Conservation (phyloP, 2,888 invertebrate genomes). For the Serripes groenlandicus region DNA sequence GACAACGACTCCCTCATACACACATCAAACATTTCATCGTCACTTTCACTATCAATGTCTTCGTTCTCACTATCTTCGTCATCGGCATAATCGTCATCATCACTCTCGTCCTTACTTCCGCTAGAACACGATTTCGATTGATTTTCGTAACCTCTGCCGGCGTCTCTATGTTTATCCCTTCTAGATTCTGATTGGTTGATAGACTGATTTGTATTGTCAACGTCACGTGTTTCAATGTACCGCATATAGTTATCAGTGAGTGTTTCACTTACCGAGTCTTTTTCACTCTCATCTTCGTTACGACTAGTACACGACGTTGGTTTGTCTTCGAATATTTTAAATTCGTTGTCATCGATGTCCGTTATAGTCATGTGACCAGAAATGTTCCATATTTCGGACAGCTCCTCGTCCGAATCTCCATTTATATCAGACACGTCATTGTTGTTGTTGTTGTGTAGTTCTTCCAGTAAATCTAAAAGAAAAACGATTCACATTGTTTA, state of each 20-base stretch:
- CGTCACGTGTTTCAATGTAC: background rate
- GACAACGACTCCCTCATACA: slow-evolving; percentile 5
- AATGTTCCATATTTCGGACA: slow-evolving; percentile 8
- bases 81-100: slow-evolving; percentile 13
- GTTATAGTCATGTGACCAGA: slow-evolving; percentile 5
- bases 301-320: no score
- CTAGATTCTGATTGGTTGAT: background rate
- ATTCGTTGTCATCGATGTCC: background rate
- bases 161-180: no score
- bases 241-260: background rate
- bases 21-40: slow-evolving; percentile 31
- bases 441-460: slow-evolving; percentile 7
- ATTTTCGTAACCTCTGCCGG: no score
- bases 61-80: slow-evolving; percentile 9
- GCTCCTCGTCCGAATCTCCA: slow-evolving; percentile 15
- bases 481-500: no score
- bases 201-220: background rate
- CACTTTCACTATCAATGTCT: background rate
- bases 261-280: background rate
- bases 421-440: background rate
- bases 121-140: no score
- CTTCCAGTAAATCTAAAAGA: slow-evolving; percentile 5
- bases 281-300: background rate
- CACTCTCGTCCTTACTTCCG: no score
- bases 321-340: background rate